These are phyloP conservation scores for Monarcha castaneiventris DNA, from an alignment of 2,113 vertebrate species.

Conservation along the genomic window DNA sequence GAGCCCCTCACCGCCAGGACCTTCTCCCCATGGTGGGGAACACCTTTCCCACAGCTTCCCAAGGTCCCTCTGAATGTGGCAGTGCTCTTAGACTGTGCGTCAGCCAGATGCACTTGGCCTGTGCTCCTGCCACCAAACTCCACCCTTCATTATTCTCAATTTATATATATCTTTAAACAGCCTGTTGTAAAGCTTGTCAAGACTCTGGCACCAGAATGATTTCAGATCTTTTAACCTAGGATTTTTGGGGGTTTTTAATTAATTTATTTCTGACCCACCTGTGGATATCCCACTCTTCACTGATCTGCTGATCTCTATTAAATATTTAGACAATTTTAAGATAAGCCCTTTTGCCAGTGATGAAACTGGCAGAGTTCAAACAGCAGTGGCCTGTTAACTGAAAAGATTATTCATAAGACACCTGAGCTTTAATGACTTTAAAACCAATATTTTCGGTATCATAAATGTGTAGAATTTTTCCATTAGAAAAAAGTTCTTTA, in stretches of 20 bases:
- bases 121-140: background rate
- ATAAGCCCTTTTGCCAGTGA: background rate
- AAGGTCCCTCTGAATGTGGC: background rate
- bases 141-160: background rate
- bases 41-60: accelerated
- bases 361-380: background rate
- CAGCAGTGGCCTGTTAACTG: background rate
- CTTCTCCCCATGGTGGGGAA: accelerated
- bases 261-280: background rate
- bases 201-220: background rate
- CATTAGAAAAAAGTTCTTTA: background rate
- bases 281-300: background rate
- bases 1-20: background rate
- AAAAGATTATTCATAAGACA: background rate
- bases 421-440: background rate
- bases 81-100: background rate
- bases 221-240: background rate
- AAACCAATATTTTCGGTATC: background rate
- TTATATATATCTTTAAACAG: background rate
- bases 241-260: background rate
- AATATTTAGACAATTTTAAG: slow-evolving; percentile 1
- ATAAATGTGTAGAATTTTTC: background rate
- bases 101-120: background rate
- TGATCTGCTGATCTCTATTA: background rate
- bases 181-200: background rate